A percentile compares a stretch with the other conserved stretches of the same genome.
phyloP scores from a whole-genome alignment of 2,113 vertebrate genomes.

The Gopherus flavomarginatus region DNA sequence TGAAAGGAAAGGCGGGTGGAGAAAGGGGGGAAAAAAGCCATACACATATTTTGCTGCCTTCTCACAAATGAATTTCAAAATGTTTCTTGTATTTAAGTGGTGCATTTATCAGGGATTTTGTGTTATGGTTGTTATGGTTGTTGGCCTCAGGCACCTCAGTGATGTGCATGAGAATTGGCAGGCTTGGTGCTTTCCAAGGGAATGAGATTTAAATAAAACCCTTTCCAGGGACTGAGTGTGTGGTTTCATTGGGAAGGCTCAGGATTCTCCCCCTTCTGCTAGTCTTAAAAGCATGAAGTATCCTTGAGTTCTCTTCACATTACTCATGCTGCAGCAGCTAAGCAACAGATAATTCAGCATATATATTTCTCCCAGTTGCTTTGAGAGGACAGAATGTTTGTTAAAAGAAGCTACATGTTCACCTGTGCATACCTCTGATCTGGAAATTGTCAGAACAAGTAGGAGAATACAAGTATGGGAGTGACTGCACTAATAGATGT shows the following conservation, averaged over 20 bases:
- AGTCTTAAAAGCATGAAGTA: background rate
- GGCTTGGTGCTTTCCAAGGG: conserved; percentile 1
- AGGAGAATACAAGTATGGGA: background rate
- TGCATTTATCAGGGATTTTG: background rate
- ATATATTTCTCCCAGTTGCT: background rate
- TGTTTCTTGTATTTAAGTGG: conserved; percentile 5
- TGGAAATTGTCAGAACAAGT: background rate
- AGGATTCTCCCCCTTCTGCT: background rate
- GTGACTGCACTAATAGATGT: background rate
- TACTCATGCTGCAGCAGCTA: background rate
- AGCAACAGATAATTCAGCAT: background rate
- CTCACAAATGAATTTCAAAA: background rate
- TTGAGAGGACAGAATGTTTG: background rate
- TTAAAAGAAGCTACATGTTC: background rate
- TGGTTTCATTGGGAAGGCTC: background rate
- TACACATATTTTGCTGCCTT: background rate
- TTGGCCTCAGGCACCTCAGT: background rate
- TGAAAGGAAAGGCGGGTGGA: background rate
- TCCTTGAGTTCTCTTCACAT: background rate
- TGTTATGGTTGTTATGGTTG: background rate
- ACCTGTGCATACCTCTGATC: background rate
- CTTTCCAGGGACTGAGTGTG: background rate
- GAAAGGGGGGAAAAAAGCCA: background rate
- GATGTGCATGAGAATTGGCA: conserved; percentile 20
- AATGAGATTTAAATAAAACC: conserved; percentile 31